Conservation (phyloP, 2,113 vertebrate genomes). For the Hystrix cristata region DNA sequence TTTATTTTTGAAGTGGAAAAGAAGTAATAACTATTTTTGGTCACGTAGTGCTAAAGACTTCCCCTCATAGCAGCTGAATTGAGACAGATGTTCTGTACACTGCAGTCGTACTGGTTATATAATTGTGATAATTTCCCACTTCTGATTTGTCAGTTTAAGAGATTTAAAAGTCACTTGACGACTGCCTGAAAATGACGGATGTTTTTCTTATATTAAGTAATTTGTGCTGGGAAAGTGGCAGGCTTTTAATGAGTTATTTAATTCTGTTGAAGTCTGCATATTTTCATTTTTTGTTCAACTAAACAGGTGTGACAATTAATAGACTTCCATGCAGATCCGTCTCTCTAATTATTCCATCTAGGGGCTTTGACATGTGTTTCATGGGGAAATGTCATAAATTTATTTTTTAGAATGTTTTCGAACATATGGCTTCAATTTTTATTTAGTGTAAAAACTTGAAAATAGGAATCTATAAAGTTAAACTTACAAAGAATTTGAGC, state of each 20-base stretch:
- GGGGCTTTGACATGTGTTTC: constrained; percentile 64
- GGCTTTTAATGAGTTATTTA: constrained; percentile 64
- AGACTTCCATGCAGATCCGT: neutral
- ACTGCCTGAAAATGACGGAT: constrained; percentile 67
- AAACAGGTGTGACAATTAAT: constrained; percentile 78
- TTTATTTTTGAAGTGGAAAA: constrained; percentile 17
- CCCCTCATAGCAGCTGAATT: constrained; percentile 18
- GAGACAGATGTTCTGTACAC: constrained; percentile 66
- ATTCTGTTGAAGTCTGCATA: constrained; percentile 72
- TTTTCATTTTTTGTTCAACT: constrained; percentile 64
- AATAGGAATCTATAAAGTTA: constrained; percentile 32
- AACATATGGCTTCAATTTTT: constrained; percentile 64
- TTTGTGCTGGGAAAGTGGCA: constrained; percentile 48
- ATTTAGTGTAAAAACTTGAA: constrained; percentile 53
- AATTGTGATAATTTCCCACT: constrained; percentile 69
- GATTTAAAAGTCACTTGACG: constrained; percentile 65
- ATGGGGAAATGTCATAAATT: constrained; percentile 51
- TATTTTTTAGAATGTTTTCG: constrained; percentile 61
- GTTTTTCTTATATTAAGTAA: constrained; percentile 61
- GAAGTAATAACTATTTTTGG: neutral
- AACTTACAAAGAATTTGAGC: neutral
- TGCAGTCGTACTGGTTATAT: constrained; percentile 10
- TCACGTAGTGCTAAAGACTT: neutral
- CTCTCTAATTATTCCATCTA: constrained; percentile 70
- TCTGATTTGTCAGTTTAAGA: constrained; percentile 33